Conservation (phyloP, 92 coral and sea anemone genomes). For the Palythoa caribaeorum region DNA sequence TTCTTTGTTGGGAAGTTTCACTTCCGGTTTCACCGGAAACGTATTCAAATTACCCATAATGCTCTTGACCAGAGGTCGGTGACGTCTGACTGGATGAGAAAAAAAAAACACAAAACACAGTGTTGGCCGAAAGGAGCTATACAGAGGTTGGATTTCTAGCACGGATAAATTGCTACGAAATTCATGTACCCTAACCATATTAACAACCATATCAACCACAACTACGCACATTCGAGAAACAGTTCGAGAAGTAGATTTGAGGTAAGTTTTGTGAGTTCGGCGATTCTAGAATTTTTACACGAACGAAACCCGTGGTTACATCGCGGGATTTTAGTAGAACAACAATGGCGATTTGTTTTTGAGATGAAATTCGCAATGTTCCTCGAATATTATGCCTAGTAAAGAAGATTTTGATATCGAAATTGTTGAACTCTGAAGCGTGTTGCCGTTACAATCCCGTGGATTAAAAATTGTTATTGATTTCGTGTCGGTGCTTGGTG, state of each 20-base stretch:
- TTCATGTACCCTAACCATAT: conserved; percentile 98
- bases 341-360: conserved; percentile 64
- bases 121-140: conserved; percentile 55
- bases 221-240: conserved; percentile 86
- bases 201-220: conserved; percentile 79
- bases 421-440: not conserved
- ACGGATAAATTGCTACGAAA: conserved; percentile 69
- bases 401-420: not conserved
- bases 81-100: conserved; percentile 70
- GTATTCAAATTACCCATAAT: conserved; percentile 62
- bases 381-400: not conserved
- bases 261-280: conserved; percentile 69
- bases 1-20: not conserved
- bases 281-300: conserved; percentile 45
- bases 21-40: conserved; percentile 60
- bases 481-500: conserved; percentile 4
- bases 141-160: conserved; percentile 58
- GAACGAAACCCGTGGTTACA: conserved; percentile 44
- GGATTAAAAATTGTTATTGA: not conserved
- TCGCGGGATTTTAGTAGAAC: conserved; percentile 43
- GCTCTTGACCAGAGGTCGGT: conserved; percentile 61
- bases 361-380: conserved; percentile 25
- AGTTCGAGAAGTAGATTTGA: conserved; percentile 99
- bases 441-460: conserved; percentile 27
- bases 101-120: conserved; percentile 65